Evolutionary conservation across 2,797 vertebrate species (phyloP), one percentile per base, ranked within the genome.

Genomic region (Epinephelus malabaricus): DNA sequence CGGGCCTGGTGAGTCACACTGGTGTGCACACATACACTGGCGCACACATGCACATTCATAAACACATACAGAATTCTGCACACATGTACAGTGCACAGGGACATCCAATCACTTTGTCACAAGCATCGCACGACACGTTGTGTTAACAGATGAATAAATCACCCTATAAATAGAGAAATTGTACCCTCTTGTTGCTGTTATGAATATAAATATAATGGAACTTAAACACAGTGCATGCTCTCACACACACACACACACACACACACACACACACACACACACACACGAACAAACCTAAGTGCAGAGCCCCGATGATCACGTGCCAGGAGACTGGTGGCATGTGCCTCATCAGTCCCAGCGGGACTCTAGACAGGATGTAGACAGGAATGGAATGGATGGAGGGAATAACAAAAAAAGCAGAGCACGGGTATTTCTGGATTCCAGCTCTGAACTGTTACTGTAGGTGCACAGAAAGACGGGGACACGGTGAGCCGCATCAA

Each of bases 1-100:
- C 94, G 97, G 82, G 96, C 95, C 89, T 98, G 97, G 97, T 98
- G 96, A 76, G 96, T 92, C 83, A 86, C 59, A 5, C 23, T 65
- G 46, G 15, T 47, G 47, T 38, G 17, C 34, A 64, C 1, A 2
- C 38, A 45, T 25, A 79, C 59, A 64, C 72, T n/a, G 40, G 58
- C 53, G 25, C 45, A 19, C 53, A 76, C 69, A 63, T 53, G 55
- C 73, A 50, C 25, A 83, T 14, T 53, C n/a, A 77, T 69, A 51
- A 69, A 77, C 60, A 63, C 64, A 69, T 19, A 30, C 19, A 77
- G 2, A 79, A 55, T 21, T 34, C 13, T 50, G 14, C 58, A 46
- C 30, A 76, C 27, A 73, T n/a, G n/a, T n/a, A 27, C 15, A n/a
- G 27, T 27, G 43, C 0, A 1, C 59, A 62, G 5, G 1, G 30